Base-by-base conservation (phyloP, 2,797 vertebrate species). In the Sebastes variabilis region DNA sequence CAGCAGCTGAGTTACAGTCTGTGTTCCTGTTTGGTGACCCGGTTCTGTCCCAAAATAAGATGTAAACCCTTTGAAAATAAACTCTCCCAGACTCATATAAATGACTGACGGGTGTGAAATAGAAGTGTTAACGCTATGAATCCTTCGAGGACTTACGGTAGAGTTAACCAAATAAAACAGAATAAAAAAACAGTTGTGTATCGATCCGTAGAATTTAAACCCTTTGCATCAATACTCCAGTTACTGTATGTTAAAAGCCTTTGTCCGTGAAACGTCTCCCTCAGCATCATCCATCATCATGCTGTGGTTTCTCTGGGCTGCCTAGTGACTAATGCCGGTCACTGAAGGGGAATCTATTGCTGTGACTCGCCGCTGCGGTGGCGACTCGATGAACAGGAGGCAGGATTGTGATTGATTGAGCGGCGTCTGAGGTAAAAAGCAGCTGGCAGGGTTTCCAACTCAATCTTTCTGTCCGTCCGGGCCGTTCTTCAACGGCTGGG, bases 381-480 rank as follows among this genome's bases (percentile, higher is more conserved):
- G 82, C 20, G 29, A 86, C 38, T 49, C 4, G 6, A 82, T 72
- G 68, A 81, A 76, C 74, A 70, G 64, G 46, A 74, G 70, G 81
- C 36, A 49, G 62, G 78, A 82, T 79, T 65, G 61, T 68, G 80
- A 89, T 77, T 16, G 77, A 89, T 82, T 7, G 32, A 36, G 13
- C 5, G 2, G 8, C 12, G 25, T 64, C 66, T 55, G 32, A 77
- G 65, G 73, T 79, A 67, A 75, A 86, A 77, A 61, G 55, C 65
- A 68, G 76, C 72, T 64, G 68, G 59, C 65, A 62, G 56, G 74
- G 73, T 66, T 75, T 86, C 68, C 66, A 56, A 55, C 52, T 79
- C 32, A 38, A 61, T 86, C 64, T 60, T 8, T 76, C 46, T 22
- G 66, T 73, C 72, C 38, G 75, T 76, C 54, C 25, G 22, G 61